A percentile compares a stretch with the other conserved stretches of the same genome.
Evolutionary conservation across 2,888 invertebrate species (phyloP).

Genomic region (Acanthosoma haemorrhoidale): DNA sequence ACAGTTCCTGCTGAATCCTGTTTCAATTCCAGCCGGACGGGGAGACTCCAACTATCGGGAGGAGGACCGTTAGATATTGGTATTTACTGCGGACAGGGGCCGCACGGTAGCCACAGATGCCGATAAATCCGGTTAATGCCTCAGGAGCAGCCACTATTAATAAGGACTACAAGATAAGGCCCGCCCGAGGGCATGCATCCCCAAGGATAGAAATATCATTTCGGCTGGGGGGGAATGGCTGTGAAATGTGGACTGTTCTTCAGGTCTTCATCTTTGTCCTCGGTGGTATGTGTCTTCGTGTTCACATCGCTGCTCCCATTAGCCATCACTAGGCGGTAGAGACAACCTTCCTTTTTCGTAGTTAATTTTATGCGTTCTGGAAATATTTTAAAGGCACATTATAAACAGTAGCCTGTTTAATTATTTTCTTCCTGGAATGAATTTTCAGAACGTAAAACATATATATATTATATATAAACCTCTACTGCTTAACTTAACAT

Average conservation of each 20-base stretch:
- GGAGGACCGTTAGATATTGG: too few species aligned
- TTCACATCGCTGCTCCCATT: too few species aligned
- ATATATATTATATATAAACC: too few species aligned
- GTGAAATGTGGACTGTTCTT: not conserved
- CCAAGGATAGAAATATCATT: constrained; percentile 14
- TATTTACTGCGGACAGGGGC: too few species aligned
- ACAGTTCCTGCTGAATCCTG: too few species aligned
- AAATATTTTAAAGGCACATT: not conserved
- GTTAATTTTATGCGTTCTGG: not conserved
- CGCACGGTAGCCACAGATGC: not conserved
- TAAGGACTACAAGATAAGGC: not conserved
- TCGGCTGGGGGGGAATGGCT: not conserved
- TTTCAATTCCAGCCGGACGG: too few species aligned
- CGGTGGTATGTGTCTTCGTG: too few species aligned
- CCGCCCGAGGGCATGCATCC: too few species aligned
- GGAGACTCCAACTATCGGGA: too few species aligned
- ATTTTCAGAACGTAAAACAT: too few species aligned
- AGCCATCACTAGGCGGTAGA: too few species aligned
- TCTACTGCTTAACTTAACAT: too few species aligned
- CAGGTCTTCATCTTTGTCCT: not conserved
- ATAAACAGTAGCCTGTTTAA: not conserved
- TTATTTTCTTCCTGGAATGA: not conserved
- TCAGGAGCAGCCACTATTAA: not conserved
- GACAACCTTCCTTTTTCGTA: not conserved
- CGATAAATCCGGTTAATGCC: constrained; percentile 5